phyloP scores from a whole-genome alignment of 2,113 vertebrate genomes.

The Saimiri boliviensis region DNA sequence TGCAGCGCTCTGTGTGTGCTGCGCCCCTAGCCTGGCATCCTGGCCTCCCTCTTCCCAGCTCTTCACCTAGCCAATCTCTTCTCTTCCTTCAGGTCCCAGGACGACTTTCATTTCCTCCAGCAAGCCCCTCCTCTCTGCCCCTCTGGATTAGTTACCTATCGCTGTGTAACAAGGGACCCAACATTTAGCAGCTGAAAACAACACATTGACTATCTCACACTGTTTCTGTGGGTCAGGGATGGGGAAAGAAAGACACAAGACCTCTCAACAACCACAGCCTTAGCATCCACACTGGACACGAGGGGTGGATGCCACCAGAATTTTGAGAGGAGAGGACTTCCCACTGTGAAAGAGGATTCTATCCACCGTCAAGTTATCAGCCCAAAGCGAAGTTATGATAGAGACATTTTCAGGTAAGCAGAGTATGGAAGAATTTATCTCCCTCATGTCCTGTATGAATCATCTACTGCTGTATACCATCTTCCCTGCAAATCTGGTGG shows the following conservation, averaged over 20 bases:
- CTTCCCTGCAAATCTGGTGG: not conserved
- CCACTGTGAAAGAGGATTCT: accelerated
- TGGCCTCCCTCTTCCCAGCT: not conserved
- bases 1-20: accelerated
- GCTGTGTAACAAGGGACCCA: not conserved
- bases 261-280: accelerated
- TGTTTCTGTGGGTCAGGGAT: not conserved
- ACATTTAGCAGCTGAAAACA: not conserved
- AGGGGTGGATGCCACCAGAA: not conserved
- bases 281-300: accelerated
- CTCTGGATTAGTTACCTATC: not conserved
- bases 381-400: not conserved
- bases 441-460: not conserved
- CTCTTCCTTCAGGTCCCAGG: not conserved
- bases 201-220: not conserved
- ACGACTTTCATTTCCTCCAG: not conserved
- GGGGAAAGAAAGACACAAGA: not conserved
- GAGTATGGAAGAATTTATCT: not conserved
- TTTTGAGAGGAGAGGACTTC: not conserved
- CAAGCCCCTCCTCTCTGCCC: not conserved
- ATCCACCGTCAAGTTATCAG: not conserved
- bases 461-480: not conserved
- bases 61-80: not conserved
- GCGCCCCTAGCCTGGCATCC: not conserved
- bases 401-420: not conserved